A percentile compares a stretch with the other conserved stretches of the same genome.
Conservation (phyloP, 2,113 vertebrate genomes). For the Pluvialis apricaria region DNA sequence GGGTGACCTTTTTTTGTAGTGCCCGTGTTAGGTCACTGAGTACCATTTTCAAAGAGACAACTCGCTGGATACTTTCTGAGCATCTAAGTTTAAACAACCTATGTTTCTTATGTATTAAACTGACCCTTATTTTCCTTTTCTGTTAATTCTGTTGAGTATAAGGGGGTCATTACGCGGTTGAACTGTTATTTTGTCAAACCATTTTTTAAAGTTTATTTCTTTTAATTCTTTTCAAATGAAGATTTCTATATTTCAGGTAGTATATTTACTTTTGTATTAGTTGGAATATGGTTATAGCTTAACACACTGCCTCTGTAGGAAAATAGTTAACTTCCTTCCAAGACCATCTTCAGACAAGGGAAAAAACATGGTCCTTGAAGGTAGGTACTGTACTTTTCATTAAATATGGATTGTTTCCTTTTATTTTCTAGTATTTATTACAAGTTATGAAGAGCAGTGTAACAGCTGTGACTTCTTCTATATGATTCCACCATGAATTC, state of each 20-base stretch:
- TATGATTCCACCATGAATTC: slow-evolving; percentile 61
- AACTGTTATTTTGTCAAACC: slow-evolving; percentile 21
- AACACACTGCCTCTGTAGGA: slow-evolving; percentile 32
- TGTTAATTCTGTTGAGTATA: slow-evolving; percentile 26
- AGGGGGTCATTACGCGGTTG: background rate
- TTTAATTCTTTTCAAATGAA: slow-evolving; percentile 31
- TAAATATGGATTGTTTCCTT: slow-evolving; percentile 32
- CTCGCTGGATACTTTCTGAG: background rate
- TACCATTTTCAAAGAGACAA: background rate
- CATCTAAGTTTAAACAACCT: background rate
- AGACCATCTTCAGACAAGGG: slow-evolving; percentile 36
- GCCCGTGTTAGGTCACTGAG: background rate
- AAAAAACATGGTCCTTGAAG: slow-evolving; percentile 54
- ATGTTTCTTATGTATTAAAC: slow-evolving; percentile 21
- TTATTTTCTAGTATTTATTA: slow-evolving; percentile 63
- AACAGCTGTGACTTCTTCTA: slow-evolving; percentile 59
- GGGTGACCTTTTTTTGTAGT: background rate
- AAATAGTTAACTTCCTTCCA: slow-evolving; percentile 6
- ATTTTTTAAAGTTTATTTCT: slow-evolving; percentile 33
- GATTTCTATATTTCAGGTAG: slow-evolving; percentile 39
- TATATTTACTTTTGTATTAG: slow-evolving; percentile 32
- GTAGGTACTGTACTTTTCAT: slow-evolving; percentile 61
- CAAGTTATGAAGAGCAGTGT: slow-evolving; percentile 51
- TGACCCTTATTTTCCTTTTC: slow-evolving; percentile 10
- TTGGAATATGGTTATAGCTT: slow-evolving; percentile 56